Percentiles rank a stretch among this genome's conserved stretches.
Evolutionary conservation across 2,888 invertebrate species (phyloP).

Genomic region (Pristionchus exspectatus): DNA sequence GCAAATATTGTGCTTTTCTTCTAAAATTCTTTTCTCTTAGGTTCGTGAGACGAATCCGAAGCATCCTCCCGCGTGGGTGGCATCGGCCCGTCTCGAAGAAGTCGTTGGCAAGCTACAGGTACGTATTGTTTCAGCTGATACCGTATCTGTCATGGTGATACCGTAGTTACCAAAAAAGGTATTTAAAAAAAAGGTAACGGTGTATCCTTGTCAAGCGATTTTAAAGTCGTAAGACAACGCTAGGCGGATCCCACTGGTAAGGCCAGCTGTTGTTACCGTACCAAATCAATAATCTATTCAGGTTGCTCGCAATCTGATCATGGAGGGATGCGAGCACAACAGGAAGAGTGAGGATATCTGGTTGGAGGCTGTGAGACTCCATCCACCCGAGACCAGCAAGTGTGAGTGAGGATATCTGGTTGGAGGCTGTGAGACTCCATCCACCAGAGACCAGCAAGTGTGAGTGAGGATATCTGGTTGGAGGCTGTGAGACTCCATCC

Average conservation of each 20-base stretch:
- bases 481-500: constrained; percentile 92
- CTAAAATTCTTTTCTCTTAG: constrained; percentile 11
- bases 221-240: too few relatives aligned
- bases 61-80: constrained; percentile 99
- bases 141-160: neutral
- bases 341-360: constrained; percentile 97
- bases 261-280: neutral
- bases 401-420: constrained; percentile 88
- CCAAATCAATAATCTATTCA: constrained; percentile 48
- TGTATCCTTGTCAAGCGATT: too few relatives aligned
- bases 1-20: too few relatives aligned
- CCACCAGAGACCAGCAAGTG: constrained; percentile 72
- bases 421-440: constrained; percentile 93
- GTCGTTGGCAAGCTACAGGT: constrained; percentile 82
- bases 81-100: constrained; percentile 97
- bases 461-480: constrained; percentile 90
- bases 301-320: constrained; percentile 88
- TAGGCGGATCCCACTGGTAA: too few relatives aligned
- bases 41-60: constrained; percentile 93
- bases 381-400: constrained; percentile 74
- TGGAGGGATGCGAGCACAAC: constrained; percentile 96
- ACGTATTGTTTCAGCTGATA: neutral
- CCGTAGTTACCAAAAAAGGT: neutral
- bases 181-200: too few relatives aligned
- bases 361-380: constrained; percentile 95